Conservation (phyloP, 2,888 invertebrate genomes). For the Xanthorhoe designata region DNA sequence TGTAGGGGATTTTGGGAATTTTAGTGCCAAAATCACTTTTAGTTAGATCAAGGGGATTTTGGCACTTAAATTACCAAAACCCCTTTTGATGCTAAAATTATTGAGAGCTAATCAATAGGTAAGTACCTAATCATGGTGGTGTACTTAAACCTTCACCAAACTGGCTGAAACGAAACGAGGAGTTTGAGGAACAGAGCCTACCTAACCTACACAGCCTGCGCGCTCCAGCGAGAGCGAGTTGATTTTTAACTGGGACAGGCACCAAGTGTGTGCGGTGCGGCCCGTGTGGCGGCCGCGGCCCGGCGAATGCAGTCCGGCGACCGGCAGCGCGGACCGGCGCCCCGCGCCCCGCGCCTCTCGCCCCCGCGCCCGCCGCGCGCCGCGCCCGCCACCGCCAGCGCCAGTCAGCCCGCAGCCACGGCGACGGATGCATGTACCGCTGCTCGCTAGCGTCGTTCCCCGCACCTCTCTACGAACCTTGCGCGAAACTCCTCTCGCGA, state of each 20-base stretch:
- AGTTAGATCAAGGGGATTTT: no score
- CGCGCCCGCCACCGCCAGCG: constrained; percentile 42
- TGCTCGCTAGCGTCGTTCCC: constrained; percentile 35
- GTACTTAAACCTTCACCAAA: constrained; percentile 72
- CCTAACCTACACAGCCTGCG: constrained; percentile 46
- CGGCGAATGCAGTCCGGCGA: constrained; percentile 41
- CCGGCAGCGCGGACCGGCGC: constrained; percentile 9
- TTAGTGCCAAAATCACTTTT: no score
- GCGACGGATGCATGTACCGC: constrained; percentile 16
- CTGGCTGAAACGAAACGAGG: constrained; percentile 64
- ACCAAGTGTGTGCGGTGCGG: constrained; percentile 43
- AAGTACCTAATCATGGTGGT: no score
- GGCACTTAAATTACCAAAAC: no score
- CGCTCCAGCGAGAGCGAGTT: constrained; percentile 65
- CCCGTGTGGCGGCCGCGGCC: constrained; percentile 38
- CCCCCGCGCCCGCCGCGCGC: constrained; percentile 36
- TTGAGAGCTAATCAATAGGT: no score
- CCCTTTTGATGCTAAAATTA: no score
- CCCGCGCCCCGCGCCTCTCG: constrained; percentile 36
- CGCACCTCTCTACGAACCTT: constrained; percentile 55
- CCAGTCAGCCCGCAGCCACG: constrained; percentile 63
- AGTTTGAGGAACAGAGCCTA: constrained; percentile 52
- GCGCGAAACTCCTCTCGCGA: constrained; percentile 51
- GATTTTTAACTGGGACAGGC: no score
- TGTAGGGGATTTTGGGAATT: no score